phyloP scores from a whole-genome alignment of 2,888 invertebrate genomes.

The Unio pictorum region DNA sequence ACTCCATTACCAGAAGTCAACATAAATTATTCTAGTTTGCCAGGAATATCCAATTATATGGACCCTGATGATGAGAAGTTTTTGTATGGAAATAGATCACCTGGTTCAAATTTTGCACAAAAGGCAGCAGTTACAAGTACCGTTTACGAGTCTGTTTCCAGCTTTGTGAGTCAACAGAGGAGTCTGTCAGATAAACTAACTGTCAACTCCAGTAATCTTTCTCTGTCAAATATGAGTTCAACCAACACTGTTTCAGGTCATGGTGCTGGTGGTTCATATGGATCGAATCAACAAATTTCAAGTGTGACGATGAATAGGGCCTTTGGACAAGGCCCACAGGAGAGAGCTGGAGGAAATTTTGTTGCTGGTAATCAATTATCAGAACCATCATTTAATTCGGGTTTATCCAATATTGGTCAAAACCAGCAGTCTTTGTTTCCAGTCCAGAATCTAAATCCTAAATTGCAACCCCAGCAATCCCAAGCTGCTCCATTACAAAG shows the following conservation, averaged over 20 bases:
- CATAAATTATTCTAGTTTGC: constrained; percentile 23
- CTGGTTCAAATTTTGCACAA: too few species aligned
- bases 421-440: constrained; percentile 1
- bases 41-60: constrained; percentile 48
- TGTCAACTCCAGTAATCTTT: constrained; percentile 26
- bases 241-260: constrained; percentile 17
- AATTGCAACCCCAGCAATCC: constrained; percentile 6
- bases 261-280: constrained; percentile 10
- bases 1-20: constrained; percentile 8
- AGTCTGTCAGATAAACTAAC: constrained; percentile 2
- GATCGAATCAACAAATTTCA: constrained; percentile 1
- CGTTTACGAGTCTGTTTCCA: constrained; percentile 7
- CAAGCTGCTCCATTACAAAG: neutral
- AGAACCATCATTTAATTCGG: neutral
- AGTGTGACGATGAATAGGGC: too few species aligned
- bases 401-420: too few species aligned
- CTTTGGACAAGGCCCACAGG: constrained; percentile 11
- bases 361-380: too few species aligned
- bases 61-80: constrained; percentile 66
- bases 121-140: too few species aligned
- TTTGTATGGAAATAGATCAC: constrained; percentile 56
- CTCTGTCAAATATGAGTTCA: constrained; percentile 26
- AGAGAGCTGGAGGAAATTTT: too few species aligned
- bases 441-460: too few species aligned
- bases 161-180: constrained; percentile 3